Conservation (phyloP, 2,888 invertebrate species). For the Eudasyphora cyanicolor region DNA sequence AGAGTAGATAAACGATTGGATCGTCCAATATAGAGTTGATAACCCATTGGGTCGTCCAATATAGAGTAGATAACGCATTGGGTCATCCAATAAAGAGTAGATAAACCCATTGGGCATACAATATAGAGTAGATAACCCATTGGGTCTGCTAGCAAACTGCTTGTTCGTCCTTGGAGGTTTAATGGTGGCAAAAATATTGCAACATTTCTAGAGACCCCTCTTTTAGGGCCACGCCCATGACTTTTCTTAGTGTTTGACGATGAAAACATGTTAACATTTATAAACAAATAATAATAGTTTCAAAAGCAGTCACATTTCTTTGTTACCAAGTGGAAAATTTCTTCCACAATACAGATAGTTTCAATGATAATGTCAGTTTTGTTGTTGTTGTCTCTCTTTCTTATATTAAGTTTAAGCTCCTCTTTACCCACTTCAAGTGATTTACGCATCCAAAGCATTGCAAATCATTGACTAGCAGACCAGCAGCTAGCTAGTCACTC, state of each 20-base stretch:
- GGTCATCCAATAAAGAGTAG: too few relatives aligned
- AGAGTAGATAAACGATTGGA: too few relatives aligned
- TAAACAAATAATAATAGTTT: slow-evolving; percentile 31
- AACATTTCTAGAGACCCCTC: too few relatives aligned
- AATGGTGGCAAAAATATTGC: too few relatives aligned
- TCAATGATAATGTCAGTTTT: neutral
- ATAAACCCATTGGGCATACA: too few relatives aligned
- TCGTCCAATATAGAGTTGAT: too few relatives aligned
- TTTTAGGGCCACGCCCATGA: neutral
- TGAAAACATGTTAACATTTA: slow-evolving; percentile 55
- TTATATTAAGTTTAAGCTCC: slow-evolving; percentile 72
- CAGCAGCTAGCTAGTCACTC: neutral
- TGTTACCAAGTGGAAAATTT: slow-evolving; percentile 37
- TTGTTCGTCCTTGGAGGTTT: too few relatives aligned
- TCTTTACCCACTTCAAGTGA: slow-evolving; percentile 75
- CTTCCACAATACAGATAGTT: neutral
- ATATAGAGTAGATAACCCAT: too few relatives aligned
- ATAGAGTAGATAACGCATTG: too few relatives aligned
- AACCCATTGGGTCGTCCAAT: too few relatives aligned
- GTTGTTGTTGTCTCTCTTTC: neutral
- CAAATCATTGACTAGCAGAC: slow-evolving; percentile 8
- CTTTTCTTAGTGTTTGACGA: neutral
- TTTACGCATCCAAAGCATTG: slow-evolving; percentile 42
- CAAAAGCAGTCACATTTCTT: slow-evolving; percentile 41
- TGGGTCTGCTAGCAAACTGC: too few relatives aligned